Conservation (phyloP, 2,888 invertebrate species). For the Drosophila macrospina region DNA sequence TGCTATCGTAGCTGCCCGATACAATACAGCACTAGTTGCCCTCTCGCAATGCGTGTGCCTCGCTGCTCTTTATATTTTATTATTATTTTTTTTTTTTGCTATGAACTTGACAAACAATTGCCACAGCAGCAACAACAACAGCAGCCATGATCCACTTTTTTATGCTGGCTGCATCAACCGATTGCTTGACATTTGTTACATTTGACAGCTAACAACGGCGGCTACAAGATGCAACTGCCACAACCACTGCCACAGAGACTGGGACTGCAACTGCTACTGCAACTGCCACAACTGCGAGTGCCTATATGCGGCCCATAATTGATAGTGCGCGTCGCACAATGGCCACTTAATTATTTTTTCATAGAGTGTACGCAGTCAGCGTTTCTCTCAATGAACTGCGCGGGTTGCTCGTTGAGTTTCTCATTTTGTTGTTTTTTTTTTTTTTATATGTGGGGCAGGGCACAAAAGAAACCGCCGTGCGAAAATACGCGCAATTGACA, state of each 20-base stretch:
- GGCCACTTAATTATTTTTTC: slow-evolving; percentile 79
- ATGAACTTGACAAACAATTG: slow-evolving; percentile 80
- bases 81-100: too few relatives aligned
- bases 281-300: slow-evolving; percentile 48
- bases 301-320: slow-evolving; percentile 61
- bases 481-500: slow-evolving; percentile 81
- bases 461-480: slow-evolving; percentile 79
- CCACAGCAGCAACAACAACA: slow-evolving; percentile 21
- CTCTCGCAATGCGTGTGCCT: slow-evolving; percentile 41
- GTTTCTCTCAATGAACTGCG: slow-evolving; percentile 70
- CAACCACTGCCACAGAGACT: slow-evolving; percentile 2
- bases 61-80: slow-evolving; percentile 38
- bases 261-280: slow-evolving; percentile 34
- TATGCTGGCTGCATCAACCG: slow-evolving; percentile 33
- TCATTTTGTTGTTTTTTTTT: slow-evolving; percentile 8
- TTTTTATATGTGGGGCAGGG: slow-evolving; percentile 36
- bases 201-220: slow-evolving; percentile 80
- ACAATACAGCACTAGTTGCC: slow-evolving; percentile 33
- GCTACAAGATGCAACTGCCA: slow-evolving; percentile 70
- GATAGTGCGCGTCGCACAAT: slow-evolving; percentile 69
- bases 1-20: slow-evolving; percentile 77
- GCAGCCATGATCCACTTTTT: slow-evolving; percentile 68
- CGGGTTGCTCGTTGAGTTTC: slow-evolving; percentile 36
- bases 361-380: slow-evolving; percentile 51
- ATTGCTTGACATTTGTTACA: slow-evolving; percentile 78